Percentiles rank a stretch among this genome's conserved stretches.
These are phyloP conservation scores for Margarornis squamiger DNA, from an alignment of 2,797 vertebrate species.

Conservation along the genomic window DNA sequence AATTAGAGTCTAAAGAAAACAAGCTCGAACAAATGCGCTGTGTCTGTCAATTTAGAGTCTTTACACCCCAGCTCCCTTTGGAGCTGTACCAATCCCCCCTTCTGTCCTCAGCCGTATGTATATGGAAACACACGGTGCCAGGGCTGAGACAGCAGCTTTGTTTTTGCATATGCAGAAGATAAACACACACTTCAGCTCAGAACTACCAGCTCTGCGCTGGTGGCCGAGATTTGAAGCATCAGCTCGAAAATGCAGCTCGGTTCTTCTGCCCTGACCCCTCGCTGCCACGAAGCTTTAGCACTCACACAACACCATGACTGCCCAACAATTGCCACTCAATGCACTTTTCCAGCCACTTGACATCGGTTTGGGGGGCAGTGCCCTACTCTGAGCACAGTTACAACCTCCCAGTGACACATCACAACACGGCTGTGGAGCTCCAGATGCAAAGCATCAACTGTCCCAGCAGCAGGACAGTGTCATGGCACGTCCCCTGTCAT, in stretches of 20 bases:
- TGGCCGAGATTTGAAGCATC: not conserved
- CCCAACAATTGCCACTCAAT: accelerated
- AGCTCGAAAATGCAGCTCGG: not conserved
- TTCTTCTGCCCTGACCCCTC: accelerated
- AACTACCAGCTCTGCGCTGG: not conserved
- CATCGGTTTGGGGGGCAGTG: not conserved
- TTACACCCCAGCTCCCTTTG: not conserved
- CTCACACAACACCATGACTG: accelerated
- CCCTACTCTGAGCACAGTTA: accelerated
- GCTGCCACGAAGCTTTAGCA: accelerated
- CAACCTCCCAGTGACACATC: not conserved
- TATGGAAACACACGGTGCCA: not conserved
- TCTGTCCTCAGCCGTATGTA: not conserved
- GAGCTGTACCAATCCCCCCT: conserved; percentile 12
- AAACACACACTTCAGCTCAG: not conserved
- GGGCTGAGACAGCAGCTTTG: conserved; percentile 8
- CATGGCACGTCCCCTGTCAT: accelerated
- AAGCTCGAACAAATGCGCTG: conserved; percentile 22
- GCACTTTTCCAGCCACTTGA: not conserved
- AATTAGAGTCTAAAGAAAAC: conserved; percentile 50
- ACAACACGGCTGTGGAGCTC: not conserved
- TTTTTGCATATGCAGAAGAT: not conserved
- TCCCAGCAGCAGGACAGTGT: not conserved
- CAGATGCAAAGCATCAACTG: not conserved
- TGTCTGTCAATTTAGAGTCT: conserved; percentile 28